Conservation (phyloP, 2,113 vertebrate genomes). For the Eretmochelys imbricata region DNA sequence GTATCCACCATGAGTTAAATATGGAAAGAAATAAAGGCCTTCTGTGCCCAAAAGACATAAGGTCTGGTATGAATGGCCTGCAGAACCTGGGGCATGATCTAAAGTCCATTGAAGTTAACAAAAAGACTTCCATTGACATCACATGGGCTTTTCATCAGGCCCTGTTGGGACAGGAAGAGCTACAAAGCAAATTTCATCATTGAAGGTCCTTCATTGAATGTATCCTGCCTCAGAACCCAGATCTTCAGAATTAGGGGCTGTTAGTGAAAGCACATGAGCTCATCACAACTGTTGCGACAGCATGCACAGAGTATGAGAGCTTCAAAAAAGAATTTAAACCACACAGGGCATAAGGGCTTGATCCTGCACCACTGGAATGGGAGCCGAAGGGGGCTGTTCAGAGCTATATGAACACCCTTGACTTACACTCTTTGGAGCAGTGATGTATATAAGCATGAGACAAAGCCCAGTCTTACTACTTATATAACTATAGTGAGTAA, state of each 20-base stretch:
- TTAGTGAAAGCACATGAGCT: neutral
- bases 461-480: neutral
- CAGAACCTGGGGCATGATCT: neutral
- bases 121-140: neutral
- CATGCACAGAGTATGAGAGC: too few species aligned
- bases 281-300: neutral
- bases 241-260: neutral
- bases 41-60: neutral
- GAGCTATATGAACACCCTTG: neutral
- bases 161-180: neutral
- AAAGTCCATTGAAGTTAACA: neutral
- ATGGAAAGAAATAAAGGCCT: neutral
- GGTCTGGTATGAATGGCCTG: neutral
- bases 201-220: neutral
- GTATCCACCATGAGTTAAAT: neutral
- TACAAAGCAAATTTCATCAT: neutral
- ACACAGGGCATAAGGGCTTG: neutral
- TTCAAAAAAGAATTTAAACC: neutral
- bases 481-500: fast-evolving
- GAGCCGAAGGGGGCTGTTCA: neutral
- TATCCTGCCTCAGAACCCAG: neutral
- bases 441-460: neutral
- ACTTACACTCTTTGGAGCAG: neutral
- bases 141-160: neutral
- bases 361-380: neutral